These are phyloP conservation scores for Myanophis thanlyinensis DNA, from an alignment of 2,113 vertebrate species.

Conservation along the genomic window DNA sequence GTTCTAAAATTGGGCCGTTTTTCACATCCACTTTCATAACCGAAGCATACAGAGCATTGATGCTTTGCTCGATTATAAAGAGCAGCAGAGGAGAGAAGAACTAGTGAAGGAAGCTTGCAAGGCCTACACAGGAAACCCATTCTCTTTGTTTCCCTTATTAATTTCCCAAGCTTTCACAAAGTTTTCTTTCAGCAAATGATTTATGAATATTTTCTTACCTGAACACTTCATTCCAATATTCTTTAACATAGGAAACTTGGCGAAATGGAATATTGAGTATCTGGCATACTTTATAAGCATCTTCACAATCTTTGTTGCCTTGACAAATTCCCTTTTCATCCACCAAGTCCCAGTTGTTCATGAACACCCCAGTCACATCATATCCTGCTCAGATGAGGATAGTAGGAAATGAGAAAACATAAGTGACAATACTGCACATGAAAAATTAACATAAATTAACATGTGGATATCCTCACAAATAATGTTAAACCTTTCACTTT, in stretches of 20 bases:
- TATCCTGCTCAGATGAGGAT: conserved; percentile 74
- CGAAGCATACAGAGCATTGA: not conserved
- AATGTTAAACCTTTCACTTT: not conserved
- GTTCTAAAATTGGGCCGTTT: not conserved
- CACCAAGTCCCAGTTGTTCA: conserved; percentile 94
- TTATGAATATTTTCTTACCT: conserved; percentile 70
- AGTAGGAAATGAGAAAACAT: not conserved
- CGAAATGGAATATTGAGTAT: conserved; percentile 87
- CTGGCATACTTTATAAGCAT: conserved; percentile 85
- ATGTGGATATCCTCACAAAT: not conserved
- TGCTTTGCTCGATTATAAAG: not conserved
- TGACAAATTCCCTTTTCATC: conserved; percentile 85
- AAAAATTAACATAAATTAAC: fast-evolving
- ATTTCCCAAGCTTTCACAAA: fast-evolving
- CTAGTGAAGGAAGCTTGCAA: not conserved
- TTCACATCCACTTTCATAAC: not conserved
- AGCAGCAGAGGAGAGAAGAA: not conserved
- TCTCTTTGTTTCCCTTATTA: not conserved
- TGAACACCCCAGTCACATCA: conserved; percentile 89
- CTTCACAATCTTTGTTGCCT: conserved; percentile 87
- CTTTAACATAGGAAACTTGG: conserved; percentile 92
- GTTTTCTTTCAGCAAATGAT: fast-evolving
- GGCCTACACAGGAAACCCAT: too few species aligned
- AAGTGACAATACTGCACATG: fast-evolving
- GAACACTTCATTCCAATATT: conserved; percentile 97